Evolutionary conservation across 2,888 invertebrate genomes (phyloP).

Genomic region (Hecatera dysodea): DNA sequence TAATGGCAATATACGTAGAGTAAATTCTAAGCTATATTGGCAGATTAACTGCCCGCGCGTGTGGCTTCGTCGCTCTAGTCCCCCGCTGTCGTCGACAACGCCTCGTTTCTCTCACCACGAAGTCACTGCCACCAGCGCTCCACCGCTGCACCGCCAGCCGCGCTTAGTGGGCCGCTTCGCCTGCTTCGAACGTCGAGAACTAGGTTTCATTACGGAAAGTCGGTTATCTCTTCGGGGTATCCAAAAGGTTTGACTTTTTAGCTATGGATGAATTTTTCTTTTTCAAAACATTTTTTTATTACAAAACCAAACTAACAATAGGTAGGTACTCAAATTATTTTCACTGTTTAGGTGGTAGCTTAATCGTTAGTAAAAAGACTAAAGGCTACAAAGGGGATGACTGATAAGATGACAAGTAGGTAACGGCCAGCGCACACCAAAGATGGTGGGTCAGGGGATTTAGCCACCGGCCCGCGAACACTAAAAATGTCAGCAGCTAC

Average conservation of each 20-base stretch:
- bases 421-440: too few relatives aligned
- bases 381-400: not conserved
- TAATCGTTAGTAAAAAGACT: not conserved
- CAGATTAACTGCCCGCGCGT: too few relatives aligned
- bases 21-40: too few relatives aligned
- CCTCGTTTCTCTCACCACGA: not conserved
- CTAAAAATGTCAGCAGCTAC: too few relatives aligned
- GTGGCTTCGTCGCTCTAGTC: not conserved
- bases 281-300: not conserved
- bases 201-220: not conserved
- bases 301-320: not conserved
- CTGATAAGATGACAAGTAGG: too few relatives aligned
- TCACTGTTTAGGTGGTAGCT: too few relatives aligned
- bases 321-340: too few relatives aligned
- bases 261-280: not conserved
- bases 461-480: too few relatives aligned
- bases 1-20: too few relatives aligned
- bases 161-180: not conserved
- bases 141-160: not conserved
- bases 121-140: not conserved
- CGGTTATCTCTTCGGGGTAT: not conserved
- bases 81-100: conserved; percentile 2
- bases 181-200: not conserved
- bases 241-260: not conserved
- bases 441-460: too few relatives aligned